phyloP scores from a whole-genome alignment of 2,113 vertebrate species.

The Gobio gobio region DNA sequence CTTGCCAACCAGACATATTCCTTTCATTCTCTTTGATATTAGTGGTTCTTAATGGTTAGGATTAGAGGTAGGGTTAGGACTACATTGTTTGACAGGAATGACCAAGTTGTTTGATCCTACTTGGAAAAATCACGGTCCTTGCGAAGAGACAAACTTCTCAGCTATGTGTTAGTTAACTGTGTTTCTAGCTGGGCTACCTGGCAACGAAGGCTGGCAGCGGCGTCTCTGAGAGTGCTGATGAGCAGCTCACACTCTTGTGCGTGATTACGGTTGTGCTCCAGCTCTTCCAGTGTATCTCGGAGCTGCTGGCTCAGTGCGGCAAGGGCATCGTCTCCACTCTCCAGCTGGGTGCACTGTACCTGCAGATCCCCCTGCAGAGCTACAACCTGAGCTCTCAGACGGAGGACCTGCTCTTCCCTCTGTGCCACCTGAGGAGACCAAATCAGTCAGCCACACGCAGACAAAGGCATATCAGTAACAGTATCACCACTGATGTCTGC shows the following conservation, averaged over 20 bases:
- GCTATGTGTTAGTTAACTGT: background rate
- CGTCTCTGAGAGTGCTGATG: slow-evolving; percentile 68
- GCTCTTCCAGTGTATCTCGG: slow-evolving; percentile 63
- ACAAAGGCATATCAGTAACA: background rate
- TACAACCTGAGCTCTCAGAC: slow-evolving; percentile 59
- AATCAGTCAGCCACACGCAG: slow-evolving; percentile 5
- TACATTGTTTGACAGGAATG: background rate
- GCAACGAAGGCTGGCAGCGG: slow-evolving; percentile 57
- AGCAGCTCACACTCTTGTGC: slow-evolving; percentile 69
- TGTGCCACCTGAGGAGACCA: slow-evolving; percentile 50
- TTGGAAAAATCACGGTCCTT: background rate
- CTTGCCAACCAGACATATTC: background rate
- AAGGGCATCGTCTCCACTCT: slow-evolving; percentile 64
- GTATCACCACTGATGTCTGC: background rate
- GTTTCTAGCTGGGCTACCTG: slow-evolving; percentile 50
- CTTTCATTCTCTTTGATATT: background rate
- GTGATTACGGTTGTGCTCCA: slow-evolving; percentile 67
- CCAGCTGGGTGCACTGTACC: slow-evolving; percentile 65
- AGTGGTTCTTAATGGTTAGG: background rate
- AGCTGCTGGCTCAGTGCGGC: slow-evolving; percentile 68
- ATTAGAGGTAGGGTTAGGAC: background rate
- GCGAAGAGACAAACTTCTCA: background rate
- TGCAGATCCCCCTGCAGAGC: slow-evolving; percentile 63
- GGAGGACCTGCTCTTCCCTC: slow-evolving; percentile 52
- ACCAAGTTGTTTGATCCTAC: background rate